These are phyloP conservation scores for Mesorhabditis belari DNA, from an alignment of 2,888 invertebrate genomes.

Conservation along the genomic window DNA sequence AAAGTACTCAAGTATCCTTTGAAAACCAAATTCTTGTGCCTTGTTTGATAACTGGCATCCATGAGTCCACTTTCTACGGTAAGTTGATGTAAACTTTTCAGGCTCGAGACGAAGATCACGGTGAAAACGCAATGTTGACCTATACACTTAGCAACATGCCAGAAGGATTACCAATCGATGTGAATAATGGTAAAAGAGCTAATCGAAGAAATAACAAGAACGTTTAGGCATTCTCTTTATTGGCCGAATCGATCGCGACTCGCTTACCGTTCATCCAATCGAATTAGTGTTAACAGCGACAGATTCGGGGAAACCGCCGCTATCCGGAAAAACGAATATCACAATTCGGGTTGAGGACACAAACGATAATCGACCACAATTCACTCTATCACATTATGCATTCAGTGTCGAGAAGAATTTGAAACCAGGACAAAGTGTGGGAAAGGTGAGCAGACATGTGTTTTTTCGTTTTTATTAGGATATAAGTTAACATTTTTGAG, in stretches of 20 bases:
- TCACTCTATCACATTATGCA: constrained; percentile 22
- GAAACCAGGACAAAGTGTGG: constrained; percentile 12
- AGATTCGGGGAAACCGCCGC: constrained; percentile 21
- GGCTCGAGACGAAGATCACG: constrained; percentile 17
- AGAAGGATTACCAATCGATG: constrained; percentile 13
- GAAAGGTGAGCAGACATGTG: background rate
- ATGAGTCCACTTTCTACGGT: too few species aligned
- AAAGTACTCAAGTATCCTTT: too few species aligned
- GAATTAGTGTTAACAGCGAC: constrained; percentile 7
- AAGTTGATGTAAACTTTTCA: background rate
- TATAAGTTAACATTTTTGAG: background rate
- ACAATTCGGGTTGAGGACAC: constrained; percentile 22
- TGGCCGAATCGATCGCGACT: constrained; percentile 14
- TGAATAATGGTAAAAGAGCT: background rate
- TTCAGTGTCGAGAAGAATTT: constrained; percentile 25
- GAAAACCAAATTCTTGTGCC: too few species aligned
- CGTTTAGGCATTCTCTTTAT: background rate
- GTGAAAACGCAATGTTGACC: constrained; percentile 15
- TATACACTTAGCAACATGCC: constrained; percentile 15
- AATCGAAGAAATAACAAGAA: background rate
- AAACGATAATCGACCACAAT: constrained; percentile 26
- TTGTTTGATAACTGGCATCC: too few species aligned
- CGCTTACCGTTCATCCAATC: background rate
- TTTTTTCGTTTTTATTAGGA: background rate
- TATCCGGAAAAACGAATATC: constrained; percentile 10